These are phyloP conservation scores for Mactromeris polynyma DNA, from an alignment of 2,888 invertebrate species.

Conservation along the genomic window DNA sequence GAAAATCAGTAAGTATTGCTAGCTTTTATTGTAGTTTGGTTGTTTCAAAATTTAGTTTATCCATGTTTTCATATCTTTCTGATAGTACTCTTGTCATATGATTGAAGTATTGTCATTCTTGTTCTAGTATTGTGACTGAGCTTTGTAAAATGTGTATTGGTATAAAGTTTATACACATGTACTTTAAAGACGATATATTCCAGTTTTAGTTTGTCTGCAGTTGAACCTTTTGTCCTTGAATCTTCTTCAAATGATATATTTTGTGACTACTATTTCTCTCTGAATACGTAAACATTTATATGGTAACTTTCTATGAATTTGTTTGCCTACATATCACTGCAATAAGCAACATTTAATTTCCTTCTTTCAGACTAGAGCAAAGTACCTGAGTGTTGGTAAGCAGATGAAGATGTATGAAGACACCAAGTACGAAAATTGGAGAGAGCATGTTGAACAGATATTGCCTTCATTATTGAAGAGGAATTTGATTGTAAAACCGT, in stretches of 20 bases:
- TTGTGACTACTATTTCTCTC: too few species aligned
- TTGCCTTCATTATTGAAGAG: slow-evolving; percentile 89
- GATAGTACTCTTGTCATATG: too few species aligned
- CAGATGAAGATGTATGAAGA: slow-evolving; percentile 93
- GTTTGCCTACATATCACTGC: too few species aligned
- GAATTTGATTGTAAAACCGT: slow-evolving; percentile 84
- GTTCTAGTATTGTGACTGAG: too few species aligned
- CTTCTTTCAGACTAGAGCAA: slow-evolving; percentile 90
- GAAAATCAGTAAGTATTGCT: slow-evolving; percentile 89
- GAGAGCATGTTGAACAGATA: slow-evolving; percentile 90
- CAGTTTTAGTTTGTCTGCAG: not conserved
- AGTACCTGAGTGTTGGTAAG: slow-evolving; percentile 92
- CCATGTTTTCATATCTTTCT: not conserved
- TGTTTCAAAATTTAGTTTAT: not conserved
- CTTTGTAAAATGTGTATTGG: too few species aligned
- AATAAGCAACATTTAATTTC: not conserved
- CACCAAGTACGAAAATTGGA: slow-evolving; percentile 91
- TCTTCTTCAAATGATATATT: too few species aligned
- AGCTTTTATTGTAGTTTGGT: not conserved
- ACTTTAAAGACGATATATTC: not conserved
- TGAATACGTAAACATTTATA: too few species aligned
- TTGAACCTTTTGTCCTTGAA: not conserved
- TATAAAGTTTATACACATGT: too few species aligned
- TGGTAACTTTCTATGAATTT: too few species aligned
- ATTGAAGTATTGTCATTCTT: too few species aligned